Evolutionary conservation across 2,113 vertebrate species (phyloP).

Genomic region (Lathamus discolor): DNA sequence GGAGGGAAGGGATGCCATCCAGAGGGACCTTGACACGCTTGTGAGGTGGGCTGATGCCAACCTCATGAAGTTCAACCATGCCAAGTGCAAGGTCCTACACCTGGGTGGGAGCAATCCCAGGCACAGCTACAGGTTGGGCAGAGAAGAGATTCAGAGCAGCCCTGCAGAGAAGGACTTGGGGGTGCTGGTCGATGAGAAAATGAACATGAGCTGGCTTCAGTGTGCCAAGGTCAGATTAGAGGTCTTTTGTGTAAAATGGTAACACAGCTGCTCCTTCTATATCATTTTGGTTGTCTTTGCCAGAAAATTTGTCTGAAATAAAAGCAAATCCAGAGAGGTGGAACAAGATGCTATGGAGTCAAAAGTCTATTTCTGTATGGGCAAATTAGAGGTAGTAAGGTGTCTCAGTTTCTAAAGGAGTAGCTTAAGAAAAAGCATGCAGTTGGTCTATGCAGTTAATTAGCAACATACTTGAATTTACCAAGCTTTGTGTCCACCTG

Average conservation of each 20-base stretch:
- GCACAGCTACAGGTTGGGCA: too few species aligned
- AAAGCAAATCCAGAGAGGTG: background rate
- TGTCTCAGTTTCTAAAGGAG: background rate
- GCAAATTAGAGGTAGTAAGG: background rate
- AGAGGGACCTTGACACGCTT: too few species aligned
- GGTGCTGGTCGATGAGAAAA: too few species aligned
- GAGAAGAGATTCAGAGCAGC: too few species aligned
- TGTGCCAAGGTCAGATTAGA: too few species aligned
- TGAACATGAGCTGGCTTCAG: too few species aligned
- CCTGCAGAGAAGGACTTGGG: too few species aligned
- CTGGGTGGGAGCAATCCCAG: too few species aligned
- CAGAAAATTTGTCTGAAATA: background rate
- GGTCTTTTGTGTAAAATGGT: background rate
- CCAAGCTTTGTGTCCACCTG: background rate
- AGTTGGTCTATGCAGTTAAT: background rate
- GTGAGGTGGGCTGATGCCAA: too few species aligned
- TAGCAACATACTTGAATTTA: background rate
- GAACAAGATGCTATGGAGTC: constrained; percentile 3
- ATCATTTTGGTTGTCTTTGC: background rate
- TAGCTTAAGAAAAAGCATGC: background rate
- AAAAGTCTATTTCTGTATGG: background rate
- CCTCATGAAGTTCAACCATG: too few species aligned
- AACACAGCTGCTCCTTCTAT: background rate
- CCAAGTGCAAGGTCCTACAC: too few species aligned
- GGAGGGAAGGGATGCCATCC: too few species aligned